Conservation (phyloP, 2,113 vertebrate genomes). For the Tachycineta bicolor region DNA sequence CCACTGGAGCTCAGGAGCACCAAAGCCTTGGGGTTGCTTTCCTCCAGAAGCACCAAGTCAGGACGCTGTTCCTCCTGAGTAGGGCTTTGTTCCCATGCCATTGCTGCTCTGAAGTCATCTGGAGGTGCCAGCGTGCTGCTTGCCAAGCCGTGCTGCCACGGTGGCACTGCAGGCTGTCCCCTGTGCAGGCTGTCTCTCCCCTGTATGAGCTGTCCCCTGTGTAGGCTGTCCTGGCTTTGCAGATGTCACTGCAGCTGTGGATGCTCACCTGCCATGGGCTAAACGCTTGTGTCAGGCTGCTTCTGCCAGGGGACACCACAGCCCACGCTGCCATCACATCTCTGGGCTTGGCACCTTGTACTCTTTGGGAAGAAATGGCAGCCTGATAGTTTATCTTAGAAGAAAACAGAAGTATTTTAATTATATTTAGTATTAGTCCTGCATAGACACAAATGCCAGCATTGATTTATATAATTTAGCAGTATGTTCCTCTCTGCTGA, state of each 20-base stretch:
- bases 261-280: background rate
- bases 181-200: no score
- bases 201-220: no score
- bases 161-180: background rate
- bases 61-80: background rate
- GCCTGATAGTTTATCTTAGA: background rate
- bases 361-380: background rate
- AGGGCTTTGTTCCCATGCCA: background rate
- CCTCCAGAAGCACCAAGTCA: accelerated
- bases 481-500: conserved; percentile 41
- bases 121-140: background rate
- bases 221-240: no score
- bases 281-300: background rate
- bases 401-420: background rate
- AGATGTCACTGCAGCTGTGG: background rate
- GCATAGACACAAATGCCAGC: conserved; percentile 7
- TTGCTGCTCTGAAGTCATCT: background rate
- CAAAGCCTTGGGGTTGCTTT: background rate
- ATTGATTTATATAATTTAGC: conserved; percentile 39
- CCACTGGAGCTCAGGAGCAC: background rate
- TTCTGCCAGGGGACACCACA: background rate
- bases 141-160: background rate
- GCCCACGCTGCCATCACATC: background rate
- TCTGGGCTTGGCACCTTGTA: background rate
- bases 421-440: background rate